Percentiles rank a stretch among this genome's conserved stretches.
Conservation (phyloP, 2,888 invertebrate genomes). For the Anoncus sp. region DNA sequence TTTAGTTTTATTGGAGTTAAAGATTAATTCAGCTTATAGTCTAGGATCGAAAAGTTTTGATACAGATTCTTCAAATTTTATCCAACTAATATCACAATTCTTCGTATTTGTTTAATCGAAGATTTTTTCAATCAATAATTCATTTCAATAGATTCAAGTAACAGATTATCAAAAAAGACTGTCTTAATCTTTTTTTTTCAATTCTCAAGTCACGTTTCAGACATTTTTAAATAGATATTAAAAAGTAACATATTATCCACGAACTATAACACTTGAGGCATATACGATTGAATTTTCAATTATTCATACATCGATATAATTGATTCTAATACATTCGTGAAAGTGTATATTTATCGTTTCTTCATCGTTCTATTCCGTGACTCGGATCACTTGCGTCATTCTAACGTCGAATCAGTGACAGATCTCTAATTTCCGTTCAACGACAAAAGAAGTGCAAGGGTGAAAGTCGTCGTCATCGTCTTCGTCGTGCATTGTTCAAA, state of each 20-base stretch:
- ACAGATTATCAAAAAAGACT: no score
- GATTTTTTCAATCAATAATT: no score
- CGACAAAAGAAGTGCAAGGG: conserved; percentile 68
- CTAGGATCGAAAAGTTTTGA: no score
- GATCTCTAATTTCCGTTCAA: conserved; percentile 63
- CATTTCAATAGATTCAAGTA: no score
- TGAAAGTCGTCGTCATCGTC: conserved; percentile 63
- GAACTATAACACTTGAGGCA: background rate
- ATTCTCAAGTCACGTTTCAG: no score
- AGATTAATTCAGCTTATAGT: no score
- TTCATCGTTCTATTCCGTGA: conserved; percentile 7
- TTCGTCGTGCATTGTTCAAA: conserved; percentile 52
- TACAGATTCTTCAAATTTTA: no score
- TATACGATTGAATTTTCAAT: background rate
- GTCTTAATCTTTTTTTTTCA: no score
- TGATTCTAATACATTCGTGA: conserved; percentile 49
- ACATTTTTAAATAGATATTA: no score
- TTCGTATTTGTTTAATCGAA: no score
- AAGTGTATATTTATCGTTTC: conserved; percentile 42
- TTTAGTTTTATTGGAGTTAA: no score
- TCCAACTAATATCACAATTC: no score
- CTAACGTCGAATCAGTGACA: conserved; percentile 56
- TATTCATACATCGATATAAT: conserved; percentile 14
- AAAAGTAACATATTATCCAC: conserved; percentile 1
- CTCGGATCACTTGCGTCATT: conserved; percentile 38